A percentile compares a stretch with the other conserved stretches of the same genome.
phyloP scores from a whole-genome alignment of 2,113 vertebrate species.

The Pheucticus melanocephalus region DNA sequence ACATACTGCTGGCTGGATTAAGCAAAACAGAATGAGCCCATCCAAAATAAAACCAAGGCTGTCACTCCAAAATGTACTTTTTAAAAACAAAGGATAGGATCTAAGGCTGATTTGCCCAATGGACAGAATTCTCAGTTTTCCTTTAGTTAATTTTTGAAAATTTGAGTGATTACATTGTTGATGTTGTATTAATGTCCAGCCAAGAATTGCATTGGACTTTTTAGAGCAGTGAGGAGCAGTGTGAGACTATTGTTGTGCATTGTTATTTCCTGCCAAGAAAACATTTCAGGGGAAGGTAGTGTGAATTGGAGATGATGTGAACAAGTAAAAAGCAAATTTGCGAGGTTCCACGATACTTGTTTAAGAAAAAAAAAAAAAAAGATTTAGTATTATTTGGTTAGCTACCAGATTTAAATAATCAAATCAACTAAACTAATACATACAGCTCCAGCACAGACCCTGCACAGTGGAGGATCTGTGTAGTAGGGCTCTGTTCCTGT shows the following conservation, averaged over 20 bases:
- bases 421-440: slow-evolving; percentile 23
- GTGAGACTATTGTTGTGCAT: background rate
- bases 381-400: slow-evolving; percentile 36
- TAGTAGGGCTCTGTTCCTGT: background rate
- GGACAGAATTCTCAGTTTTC: background rate
- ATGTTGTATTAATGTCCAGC: background rate
- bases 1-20: background rate
- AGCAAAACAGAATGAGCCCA: background rate
- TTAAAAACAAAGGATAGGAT: background rate
- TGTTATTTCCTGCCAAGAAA: background rate
- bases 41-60: background rate
- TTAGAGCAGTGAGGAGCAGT: background rate
- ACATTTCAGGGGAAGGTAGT: background rate
- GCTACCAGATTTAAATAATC: slow-evolving; percentile 51
- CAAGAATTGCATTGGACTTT: background rate
- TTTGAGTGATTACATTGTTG: background rate
- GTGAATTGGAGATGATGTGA: background rate
- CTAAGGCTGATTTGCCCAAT: background rate
- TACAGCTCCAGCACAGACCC: background rate
- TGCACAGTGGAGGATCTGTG: background rate
- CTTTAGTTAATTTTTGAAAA: background rate
- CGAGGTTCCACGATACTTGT: background rate
- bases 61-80: background rate
- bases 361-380: background rate
- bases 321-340: background rate